Evolutionary conservation across 2,888 invertebrate species (phyloP).

Genomic region (Cantharis flavilabris): DNA sequence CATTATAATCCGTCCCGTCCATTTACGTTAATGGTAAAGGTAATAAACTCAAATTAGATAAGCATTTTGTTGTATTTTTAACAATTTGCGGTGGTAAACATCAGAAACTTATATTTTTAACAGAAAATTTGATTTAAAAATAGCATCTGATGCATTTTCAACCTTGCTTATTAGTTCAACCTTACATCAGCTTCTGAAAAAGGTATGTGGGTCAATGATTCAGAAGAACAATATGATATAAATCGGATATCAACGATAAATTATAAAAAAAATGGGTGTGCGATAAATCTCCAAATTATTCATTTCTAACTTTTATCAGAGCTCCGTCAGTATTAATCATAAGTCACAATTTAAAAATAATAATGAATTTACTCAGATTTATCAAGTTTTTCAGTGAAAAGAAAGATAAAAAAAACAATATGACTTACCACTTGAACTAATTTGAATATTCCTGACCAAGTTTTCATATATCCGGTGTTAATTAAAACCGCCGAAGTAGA

Average conservation of each 20-base stretch:
- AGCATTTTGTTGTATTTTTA: not conserved
- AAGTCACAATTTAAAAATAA: not conserved
- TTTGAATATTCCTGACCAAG: constrained; percentile 79
- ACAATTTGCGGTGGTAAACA: not conserved
- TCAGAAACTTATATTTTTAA: not conserved
- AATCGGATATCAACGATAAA: not conserved
- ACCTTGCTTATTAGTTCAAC: constrained; percentile 6
- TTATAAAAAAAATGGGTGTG: not conserved
- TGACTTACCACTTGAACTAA: constrained; percentile 77
- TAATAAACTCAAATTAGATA: not conserved
- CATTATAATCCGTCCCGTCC: not conserved
- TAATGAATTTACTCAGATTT: not conserved
- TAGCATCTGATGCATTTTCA: constrained; percentile 7
- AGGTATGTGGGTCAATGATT: constrained; percentile 16
- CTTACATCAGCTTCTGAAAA: constrained; percentile 1
- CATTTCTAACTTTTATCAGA: not conserved
- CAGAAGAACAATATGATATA: not conserved
- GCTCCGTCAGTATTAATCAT: not conserved
- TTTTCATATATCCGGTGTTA: constrained; percentile 80
- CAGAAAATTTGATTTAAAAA: not conserved
- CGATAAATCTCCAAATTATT: not conserved
- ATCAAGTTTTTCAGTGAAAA: not conserved
- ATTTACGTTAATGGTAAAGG: not conserved
- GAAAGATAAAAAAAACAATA: not conserved
- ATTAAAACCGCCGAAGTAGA: constrained; percentile 77